phyloP scores from a whole-genome alignment of 2,797 vertebrate genomes.

The Xiphophorus birchmanni region DNA sequence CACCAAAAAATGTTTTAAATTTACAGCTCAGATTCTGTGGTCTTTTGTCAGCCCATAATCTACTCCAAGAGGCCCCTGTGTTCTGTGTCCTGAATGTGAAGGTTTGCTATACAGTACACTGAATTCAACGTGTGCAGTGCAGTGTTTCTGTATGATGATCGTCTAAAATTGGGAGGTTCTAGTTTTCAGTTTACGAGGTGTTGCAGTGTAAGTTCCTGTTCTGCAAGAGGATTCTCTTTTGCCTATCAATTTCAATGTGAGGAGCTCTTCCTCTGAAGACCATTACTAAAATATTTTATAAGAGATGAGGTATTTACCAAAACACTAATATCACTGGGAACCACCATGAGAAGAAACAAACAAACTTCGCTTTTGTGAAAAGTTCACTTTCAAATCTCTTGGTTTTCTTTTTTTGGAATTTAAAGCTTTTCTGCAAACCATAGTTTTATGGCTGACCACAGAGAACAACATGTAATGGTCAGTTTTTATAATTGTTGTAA shows the following conservation, averaged over 20 bases:
- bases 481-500: neutral
- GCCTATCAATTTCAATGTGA: neutral
- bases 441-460: neutral
- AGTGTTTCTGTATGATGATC: conserved; percentile 9
- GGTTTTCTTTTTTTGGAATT: neutral
- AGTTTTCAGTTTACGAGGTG: conserved; percentile 34
- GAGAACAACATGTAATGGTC: neutral
- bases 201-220: neutral
- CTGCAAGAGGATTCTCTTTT: neutral
- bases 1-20: conserved; percentile 33
- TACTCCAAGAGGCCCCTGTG: conserved; percentile 18
- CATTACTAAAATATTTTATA: neutral
- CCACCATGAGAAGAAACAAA: neutral
- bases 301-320: neutral
- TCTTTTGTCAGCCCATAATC: conserved; percentile 22
- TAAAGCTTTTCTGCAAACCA: neutral
- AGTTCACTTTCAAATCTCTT: neutral
- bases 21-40: conserved; percentile 33
- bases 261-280: neutral
- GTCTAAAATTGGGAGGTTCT: conserved; percentile 1
- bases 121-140: conserved; percentile 18
- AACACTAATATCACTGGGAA: neutral
- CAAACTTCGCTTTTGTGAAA: neutral
- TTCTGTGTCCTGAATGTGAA: conserved; percentile 20
- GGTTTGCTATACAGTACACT: conserved; percentile 12